Evolutionary conservation across 2,797 vertebrate species (phyloP), one percentile per base, ranked within the genome.

Genomic region (Miichthys miiuy): DNA sequence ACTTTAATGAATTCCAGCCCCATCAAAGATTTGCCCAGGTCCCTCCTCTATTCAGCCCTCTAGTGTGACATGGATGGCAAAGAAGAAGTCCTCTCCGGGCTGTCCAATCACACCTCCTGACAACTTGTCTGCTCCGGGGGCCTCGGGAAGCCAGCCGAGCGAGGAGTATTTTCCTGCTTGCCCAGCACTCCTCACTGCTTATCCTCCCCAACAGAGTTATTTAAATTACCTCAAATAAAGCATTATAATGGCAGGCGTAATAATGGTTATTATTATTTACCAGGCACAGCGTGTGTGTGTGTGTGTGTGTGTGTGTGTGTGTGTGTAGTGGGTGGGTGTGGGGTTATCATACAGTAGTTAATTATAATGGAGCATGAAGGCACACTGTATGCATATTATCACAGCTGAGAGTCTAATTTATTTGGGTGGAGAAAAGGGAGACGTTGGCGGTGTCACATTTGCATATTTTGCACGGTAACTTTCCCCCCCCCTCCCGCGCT

Each of bases 211-310:
- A 20, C 82, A 89, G 67, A 88, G 81, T 88, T 86, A 93, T 94
- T 93, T 82, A 92, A 92, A 93, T 93, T 7, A 91, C 85, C 77
- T 84, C 80, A 83, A 88, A 90, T 94, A 92, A 90, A 93, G 79
- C 89, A 87, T 87, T 82, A 81, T 88, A 90, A 90, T 87, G 88
- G 79, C 82, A 81, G 73, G 50, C 84, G 50, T 88, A 90, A 90
- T 92, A 91, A 91, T 86, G 81, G 81, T 89, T 93, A 91, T 93
- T 93, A 89, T 90, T 93, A 94, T 94, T 94, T 95, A 95, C 87
- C 84, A 81, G 56, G 68, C 56, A 46, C 12, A 2, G 68, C 63
- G 68, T 80, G 72, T 77, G 83, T 57, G 46, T 77, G 80, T 68
- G 73, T 44, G 68, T 64, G 66, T 50, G 69, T 70, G 64, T 64